Evolutionary conservation across 2,113 vertebrate species (phyloP).

Genomic region (Rana temporaria): DNA sequence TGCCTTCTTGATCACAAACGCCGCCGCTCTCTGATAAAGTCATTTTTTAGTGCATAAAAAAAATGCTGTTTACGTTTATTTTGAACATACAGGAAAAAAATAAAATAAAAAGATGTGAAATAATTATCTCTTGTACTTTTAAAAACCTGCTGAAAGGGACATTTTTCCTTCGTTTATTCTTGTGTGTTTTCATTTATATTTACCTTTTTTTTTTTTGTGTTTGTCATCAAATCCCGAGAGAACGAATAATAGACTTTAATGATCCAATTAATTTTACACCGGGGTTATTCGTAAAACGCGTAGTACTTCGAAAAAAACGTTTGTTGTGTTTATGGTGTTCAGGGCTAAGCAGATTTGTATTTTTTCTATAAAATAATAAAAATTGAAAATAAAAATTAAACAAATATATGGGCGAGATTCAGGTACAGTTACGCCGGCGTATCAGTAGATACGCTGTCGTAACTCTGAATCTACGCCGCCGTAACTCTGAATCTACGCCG

Average conservation of each 20-base stretch:
- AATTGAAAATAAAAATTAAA: not conserved
- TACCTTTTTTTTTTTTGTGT: constrained; percentile 24
- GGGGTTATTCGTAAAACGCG: constrained; percentile 9
- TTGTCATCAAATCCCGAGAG: constrained; percentile 9
- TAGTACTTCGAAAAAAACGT: not conserved
- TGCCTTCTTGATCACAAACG: not conserved
- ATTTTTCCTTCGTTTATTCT: not conserved
- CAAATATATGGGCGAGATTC: too few relatives aligned
- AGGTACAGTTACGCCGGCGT: too few relatives aligned
- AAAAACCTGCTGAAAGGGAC: constrained; percentile 32
- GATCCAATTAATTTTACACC: constrained; percentile 47
- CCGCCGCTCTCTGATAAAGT: not conserved
- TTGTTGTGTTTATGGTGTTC: not conserved
- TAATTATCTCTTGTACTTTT: constrained; percentile 9
- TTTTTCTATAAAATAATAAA: too few relatives aligned
- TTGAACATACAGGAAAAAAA: not conserved
- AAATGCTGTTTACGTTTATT: not conserved
- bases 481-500: too few relatives aligned
- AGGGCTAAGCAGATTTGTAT: not conserved
- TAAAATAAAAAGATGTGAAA: constrained; percentile 8
- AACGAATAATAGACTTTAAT: constrained; percentile 43
- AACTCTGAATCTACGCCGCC: too few relatives aligned
- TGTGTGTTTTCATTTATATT: constrained; percentile 12
- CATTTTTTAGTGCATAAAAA: not conserved
- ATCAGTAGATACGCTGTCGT: too few relatives aligned